Evolutionary conservation across 2,888 invertebrate genomes (phyloP).

Genomic region (Trichopria drosophilae): DNA sequence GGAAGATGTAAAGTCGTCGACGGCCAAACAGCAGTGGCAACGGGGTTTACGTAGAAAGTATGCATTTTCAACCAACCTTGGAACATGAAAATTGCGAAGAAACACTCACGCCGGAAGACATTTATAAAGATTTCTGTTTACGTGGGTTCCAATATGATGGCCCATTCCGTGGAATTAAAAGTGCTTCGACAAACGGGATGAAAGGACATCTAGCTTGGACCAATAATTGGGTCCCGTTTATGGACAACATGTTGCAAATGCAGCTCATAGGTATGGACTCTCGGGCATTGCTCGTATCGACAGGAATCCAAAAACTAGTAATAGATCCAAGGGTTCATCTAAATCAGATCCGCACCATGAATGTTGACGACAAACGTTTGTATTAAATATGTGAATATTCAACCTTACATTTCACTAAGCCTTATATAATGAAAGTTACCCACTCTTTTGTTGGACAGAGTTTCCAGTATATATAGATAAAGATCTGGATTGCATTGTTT

Average conservation of each 20-base stretch:
- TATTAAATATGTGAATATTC: too few relatives aligned
- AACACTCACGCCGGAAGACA: not conserved
- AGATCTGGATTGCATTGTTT: slow-evolving; percentile 52
- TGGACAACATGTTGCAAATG: slow-evolving; percentile 4
- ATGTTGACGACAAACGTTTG: slow-evolving; percentile 34
- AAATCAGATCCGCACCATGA: slow-evolving; percentile 24
- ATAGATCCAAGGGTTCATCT: not conserved
- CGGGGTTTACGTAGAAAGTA: slow-evolving; percentile 61
- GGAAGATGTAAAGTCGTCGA: slow-evolving; percentile 63
- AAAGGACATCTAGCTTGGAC: not conserved
- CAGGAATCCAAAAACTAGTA: not conserved
- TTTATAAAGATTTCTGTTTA: not conserved
- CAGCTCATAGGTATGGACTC: not conserved
- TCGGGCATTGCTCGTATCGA: not conserved
- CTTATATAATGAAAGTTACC: not conserved
- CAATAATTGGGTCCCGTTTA: not conserved
- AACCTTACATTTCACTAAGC: not conserved
- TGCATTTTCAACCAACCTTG: slow-evolving; percentile 63
- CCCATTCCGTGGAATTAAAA: not conserved
- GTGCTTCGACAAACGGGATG: not conserved
- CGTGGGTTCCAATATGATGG: not conserved
- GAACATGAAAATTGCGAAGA: not conserved
- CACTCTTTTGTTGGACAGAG: slow-evolving; percentile 32
- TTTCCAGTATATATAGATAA: slow-evolving; percentile 50
- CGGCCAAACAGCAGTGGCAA: slow-evolving; percentile 69